phyloP scores from a whole-genome alignment of 2,113 vertebrate species.

The Plestiodon gilberti region DNA sequence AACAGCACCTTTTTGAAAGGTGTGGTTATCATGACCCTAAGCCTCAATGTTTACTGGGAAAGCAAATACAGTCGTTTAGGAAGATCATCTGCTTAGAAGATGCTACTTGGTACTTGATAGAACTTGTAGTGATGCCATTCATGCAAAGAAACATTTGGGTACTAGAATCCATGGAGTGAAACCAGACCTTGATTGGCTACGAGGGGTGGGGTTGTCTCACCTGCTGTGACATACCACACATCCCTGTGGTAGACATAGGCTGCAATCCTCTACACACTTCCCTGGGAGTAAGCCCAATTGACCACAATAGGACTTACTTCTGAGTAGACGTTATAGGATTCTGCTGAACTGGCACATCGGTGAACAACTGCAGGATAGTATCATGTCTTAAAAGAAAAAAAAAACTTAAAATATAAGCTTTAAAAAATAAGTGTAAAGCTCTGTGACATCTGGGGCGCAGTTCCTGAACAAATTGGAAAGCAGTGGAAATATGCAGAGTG shows the following conservation, averaged over 20 bases:
- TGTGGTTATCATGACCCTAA: not conserved
- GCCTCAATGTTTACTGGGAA: not conserved
- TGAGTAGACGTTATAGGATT: too few relatives aligned
- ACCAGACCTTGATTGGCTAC: too few relatives aligned
- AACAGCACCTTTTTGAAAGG: not conserved
- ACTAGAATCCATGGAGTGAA: not conserved
- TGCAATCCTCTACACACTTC: too few relatives aligned
- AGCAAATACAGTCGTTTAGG: not conserved
- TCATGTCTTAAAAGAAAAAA: not conserved
- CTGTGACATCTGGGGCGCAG: not conserved
- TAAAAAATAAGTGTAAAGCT: not conserved
- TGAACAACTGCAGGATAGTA: not conserved
- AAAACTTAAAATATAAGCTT: not conserved
- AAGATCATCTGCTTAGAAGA: accelerated
- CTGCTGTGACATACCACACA: too few relatives aligned
- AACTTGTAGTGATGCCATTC: not conserved
- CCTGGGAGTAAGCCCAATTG: too few relatives aligned
- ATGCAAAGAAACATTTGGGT: not conserved
- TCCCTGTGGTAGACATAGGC: too few relatives aligned
- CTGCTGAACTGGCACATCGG: too few relatives aligned
- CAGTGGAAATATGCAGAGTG: not conserved
- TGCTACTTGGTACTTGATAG: not conserved
- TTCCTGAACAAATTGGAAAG: not conserved
- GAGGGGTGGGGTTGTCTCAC: too few relatives aligned
- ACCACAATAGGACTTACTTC: too few relatives aligned